A percentile compares a stretch with the other conserved stretches of the same genome.
These are phyloP conservation scores for Pocillopora grandis DNA, from an alignment of 92 coral and sea anemone species.

Conservation along the genomic window DNA sequence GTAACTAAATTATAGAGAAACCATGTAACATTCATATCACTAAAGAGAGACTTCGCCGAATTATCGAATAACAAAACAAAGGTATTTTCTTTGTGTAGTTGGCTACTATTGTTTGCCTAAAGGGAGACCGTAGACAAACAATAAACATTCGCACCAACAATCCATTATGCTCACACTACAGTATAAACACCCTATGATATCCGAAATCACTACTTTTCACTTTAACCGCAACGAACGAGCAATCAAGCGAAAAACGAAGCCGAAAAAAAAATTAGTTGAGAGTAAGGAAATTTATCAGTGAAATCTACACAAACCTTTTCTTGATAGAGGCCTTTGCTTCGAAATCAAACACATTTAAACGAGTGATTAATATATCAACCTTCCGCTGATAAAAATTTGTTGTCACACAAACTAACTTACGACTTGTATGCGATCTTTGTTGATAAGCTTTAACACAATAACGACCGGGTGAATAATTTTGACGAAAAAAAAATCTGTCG, in stretches of 20 bases:
- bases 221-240: slow-evolving; percentile 9
- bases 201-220: slow-evolving; percentile 17
- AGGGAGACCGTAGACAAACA: slow-evolving; percentile 49
- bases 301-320: slow-evolving; percentile 9
- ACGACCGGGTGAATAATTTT: slow-evolving; percentile 15
- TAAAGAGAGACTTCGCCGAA: background rate
- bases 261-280: background rate
- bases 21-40: no score
- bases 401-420: background rate
- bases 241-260: slow-evolving; percentile 13
- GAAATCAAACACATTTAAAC: slow-evolving; percentile 35
- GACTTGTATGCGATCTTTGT: no score
- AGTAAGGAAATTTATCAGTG: slow-evolving; percentile 20
- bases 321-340: slow-evolving; percentile 26
- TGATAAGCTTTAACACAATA: slow-evolving; percentile 1
- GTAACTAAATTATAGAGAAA: no score
- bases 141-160: slow-evolving; percentile 49
- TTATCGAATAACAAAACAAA: slow-evolving; percentile 13
- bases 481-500: slow-evolving; percentile 24
- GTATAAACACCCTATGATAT: slow-evolving; percentile 19
- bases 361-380: slow-evolving; percentile 17
- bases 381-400: background rate
- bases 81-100: slow-evolving; percentile 9
- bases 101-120: slow-evolving; percentile 57
- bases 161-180: slow-evolving; percentile 46